Conservation (phyloP, 2,888 invertebrate genomes). For the Eristalis pertinax region DNA sequence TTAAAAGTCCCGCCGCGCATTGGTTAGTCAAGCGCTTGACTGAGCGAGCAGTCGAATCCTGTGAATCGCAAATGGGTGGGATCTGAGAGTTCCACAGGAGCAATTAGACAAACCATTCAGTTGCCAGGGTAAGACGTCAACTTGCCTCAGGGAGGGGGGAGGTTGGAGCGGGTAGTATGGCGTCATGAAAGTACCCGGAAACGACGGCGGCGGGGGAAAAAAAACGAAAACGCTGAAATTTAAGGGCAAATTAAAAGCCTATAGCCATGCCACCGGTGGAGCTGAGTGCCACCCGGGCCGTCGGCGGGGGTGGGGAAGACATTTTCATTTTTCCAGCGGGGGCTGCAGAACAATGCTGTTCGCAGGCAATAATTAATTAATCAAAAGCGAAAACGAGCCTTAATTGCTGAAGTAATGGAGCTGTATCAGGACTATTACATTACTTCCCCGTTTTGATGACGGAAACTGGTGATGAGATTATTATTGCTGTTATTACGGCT, state of each 20-base stretch:
- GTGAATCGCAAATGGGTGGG: background rate
- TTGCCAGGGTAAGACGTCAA: background rate
- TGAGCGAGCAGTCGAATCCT: background rate
- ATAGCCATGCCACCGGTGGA: slow-evolving; percentile 20
- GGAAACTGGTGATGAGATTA: slow-evolving; percentile 56
- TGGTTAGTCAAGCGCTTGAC: background rate
- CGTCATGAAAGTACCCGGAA: background rate
- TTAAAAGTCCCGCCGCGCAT: slow-evolving; percentile 22
- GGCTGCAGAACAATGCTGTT: slow-evolving; percentile 26
- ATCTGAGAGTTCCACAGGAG: slow-evolving; percentile 13
- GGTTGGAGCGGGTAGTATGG: background rate
- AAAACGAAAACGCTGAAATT: slow-evolving; percentile 11
- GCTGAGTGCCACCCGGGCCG: background rate
- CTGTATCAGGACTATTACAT: slow-evolving; percentile 58
- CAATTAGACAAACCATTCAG: slow-evolving; percentile 53
- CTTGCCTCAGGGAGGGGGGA: background rate
- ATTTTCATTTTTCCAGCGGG: slow-evolving; percentile 32
- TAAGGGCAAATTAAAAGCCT: slow-evolving; percentile 56
- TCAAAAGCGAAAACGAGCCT: slow-evolving; percentile 56
- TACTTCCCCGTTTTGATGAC: slow-evolving; percentile 54
- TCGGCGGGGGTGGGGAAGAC: background rate
- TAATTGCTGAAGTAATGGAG: slow-evolving; percentile 57
- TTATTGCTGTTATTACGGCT: slow-evolving; percentile 55
- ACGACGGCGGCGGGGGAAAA: background rate
- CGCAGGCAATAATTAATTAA: slow-evolving; percentile 57